phyloP scores from a whole-genome alignment of 2,797 vertebrate genomes.

The Platyrinchus mystaceus region DNA sequence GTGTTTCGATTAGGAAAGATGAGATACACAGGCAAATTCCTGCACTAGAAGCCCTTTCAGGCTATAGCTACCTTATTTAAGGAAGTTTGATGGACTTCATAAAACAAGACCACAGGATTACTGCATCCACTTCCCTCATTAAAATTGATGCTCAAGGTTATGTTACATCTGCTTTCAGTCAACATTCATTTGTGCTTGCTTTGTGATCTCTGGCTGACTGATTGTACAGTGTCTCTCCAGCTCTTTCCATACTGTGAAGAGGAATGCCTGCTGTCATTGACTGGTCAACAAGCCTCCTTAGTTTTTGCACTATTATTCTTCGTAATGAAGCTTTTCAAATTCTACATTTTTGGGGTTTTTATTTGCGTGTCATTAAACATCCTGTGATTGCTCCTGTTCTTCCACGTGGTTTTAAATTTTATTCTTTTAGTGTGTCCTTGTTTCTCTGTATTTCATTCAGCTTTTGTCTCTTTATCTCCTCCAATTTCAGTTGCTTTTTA shows the following conservation, averaged over 20 bases:
- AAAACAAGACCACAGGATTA: not conserved
- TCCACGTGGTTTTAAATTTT: not conserved
- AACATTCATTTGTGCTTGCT: conserved; percentile 34
- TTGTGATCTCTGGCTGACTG: conserved; percentile 17
- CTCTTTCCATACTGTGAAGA: not conserved
- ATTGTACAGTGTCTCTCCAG: not conserved
- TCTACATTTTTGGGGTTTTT: not conserved
- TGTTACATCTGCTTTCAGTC: not conserved
- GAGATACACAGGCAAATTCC: not conserved
- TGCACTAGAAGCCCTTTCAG: not conserved
- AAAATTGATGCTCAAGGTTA: not conserved
- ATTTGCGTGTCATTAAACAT: not conserved
- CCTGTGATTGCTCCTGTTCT: conserved; percentile 18
- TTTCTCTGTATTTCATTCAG: conserved; percentile 21
- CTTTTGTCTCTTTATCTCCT: conserved; percentile 12
- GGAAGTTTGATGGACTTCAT: not conserved
- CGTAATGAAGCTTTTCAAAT: not conserved
- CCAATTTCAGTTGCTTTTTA: conserved; percentile 38
- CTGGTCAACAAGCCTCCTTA: not conserved
- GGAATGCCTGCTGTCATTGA: conserved; percentile 12
- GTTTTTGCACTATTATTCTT: not conserved
- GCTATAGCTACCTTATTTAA: not conserved
- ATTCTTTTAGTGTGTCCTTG: not conserved
- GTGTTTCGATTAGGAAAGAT: not conserved
- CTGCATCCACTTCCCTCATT: not conserved